Evolutionary conservation across 2,113 vertebrate genomes (phyloP).

Genomic region (Epinephelus fuscoguttatus): DNA sequence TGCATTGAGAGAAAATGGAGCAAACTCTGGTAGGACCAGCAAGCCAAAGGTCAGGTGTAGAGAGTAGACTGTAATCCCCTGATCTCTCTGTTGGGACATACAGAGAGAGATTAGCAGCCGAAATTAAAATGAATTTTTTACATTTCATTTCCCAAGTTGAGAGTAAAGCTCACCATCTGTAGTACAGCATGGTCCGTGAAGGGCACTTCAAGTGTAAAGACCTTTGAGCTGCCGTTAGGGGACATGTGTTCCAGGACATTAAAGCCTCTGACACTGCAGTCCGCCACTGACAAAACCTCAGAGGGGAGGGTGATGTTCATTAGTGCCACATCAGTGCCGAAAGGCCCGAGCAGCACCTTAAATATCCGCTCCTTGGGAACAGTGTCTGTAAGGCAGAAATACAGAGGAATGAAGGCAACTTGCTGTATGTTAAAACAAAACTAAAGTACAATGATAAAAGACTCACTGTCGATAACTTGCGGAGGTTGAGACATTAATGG

Average conservation of each 20-base stretch:
- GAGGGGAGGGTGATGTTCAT: constrained; percentile 79
- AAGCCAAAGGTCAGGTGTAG: constrained; percentile 75
- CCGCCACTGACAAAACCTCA: constrained; percentile 58
- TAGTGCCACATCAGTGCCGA: constrained; percentile 83
- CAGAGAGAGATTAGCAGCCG: not conserved
- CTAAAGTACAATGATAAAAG: not conserved
- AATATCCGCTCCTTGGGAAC: constrained; percentile 70
- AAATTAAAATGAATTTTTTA: not conserved
- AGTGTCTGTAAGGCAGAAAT: constrained; percentile 62
- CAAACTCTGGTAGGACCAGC: constrained; percentile 64
- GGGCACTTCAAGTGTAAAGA: constrained; percentile 78
- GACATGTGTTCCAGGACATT: constrained; percentile 59
- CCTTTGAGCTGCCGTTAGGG: constrained; percentile 77
- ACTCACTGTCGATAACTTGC: constrained; percentile 78
- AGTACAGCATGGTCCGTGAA: constrained; percentile 74
- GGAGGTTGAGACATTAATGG: constrained; percentile 48
- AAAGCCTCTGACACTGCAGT: constrained; percentile 73
- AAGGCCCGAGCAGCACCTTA: constrained; percentile 80
- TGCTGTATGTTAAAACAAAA: no score
- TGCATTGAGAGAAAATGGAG: constrained; percentile 51
- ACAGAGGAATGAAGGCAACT: not conserved
- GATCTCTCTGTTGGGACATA: constrained; percentile 49
- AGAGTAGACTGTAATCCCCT: constrained; percentile 15
- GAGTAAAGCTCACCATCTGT: constrained; percentile 68
- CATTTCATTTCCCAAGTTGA: not conserved